Percentiles rank a stretch among this genome's conserved stretches.
Evolutionary conservation across 2,888 invertebrate species (phyloP).

Genomic region (Sinotaia quadrata): DNA sequence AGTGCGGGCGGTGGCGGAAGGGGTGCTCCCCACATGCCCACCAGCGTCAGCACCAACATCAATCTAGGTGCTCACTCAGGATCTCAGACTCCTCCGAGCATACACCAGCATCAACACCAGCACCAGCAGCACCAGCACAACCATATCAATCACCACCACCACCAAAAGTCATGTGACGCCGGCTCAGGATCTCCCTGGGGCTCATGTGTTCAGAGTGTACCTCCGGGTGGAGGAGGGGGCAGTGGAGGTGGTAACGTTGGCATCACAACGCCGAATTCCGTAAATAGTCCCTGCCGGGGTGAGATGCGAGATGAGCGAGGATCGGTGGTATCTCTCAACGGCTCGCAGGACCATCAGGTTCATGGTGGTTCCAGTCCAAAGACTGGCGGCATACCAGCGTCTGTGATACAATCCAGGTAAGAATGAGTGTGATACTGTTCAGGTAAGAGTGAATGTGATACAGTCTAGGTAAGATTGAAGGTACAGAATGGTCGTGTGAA

Average conservation of each 20-base stretch:
- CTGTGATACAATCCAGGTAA: constrained; percentile 64
- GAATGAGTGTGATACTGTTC: neutral
- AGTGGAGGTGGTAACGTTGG: neutral
- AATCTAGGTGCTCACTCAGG: neutral
- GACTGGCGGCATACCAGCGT: constrained; percentile 57
- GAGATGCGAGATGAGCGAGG: constrained; percentile 25
- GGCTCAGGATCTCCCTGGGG: constrained; percentile 14
- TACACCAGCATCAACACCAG: constrained; percentile 5
- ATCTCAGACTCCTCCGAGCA: constrained; percentile 16
- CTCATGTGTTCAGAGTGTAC: too few species aligned
- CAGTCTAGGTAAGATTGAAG: too few species aligned
- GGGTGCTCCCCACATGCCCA: constrained; percentile 7
- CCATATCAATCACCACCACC: constrained; percentile 4
- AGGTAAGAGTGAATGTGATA: too few species aligned
- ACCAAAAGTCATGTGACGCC: constrained; percentile 11
- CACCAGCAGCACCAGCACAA: neutral
- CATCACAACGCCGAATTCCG: constrained; percentile 13
- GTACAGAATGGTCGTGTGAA: too few species aligned
- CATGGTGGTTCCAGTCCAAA: constrained; percentile 52
- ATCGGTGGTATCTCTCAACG: constrained; percentile 10
- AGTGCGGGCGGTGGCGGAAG: neutral
- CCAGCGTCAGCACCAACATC: constrained; percentile 14
- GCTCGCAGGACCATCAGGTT: constrained; percentile 18
- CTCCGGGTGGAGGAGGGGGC: constrained; percentile 1
- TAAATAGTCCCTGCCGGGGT: constrained; percentile 2